Percentiles rank a stretch among this genome's conserved stretches.
These are phyloP conservation scores for Echeneis naucrates DNA, from an alignment of 2,797 vertebrate genomes.

Conservation along the genomic window DNA sequence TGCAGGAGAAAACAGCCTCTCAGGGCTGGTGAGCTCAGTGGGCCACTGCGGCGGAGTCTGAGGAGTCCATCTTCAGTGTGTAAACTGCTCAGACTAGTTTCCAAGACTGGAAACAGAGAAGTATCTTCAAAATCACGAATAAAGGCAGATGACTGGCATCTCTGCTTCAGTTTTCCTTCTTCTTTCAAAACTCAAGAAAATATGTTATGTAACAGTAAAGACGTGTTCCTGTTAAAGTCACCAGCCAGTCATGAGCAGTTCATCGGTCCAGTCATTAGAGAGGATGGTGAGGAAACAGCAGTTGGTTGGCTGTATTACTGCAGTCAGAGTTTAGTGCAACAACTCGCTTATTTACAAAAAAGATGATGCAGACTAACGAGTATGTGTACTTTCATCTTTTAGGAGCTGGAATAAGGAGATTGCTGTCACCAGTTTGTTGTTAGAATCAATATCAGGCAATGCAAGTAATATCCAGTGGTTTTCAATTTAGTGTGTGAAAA, in stretches of 20 bases:
- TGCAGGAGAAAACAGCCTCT: background rate
- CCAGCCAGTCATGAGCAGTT: background rate
- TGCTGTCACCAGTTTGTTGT: background rate
- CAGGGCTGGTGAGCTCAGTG: background rate
- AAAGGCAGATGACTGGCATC: background rate
- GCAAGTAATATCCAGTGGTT: no score
- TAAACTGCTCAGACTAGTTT: background rate
- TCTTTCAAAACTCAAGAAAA: background rate
- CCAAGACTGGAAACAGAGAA: background rate
- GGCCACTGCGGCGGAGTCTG: background rate
- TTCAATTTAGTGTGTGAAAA: no score
- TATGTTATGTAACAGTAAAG: background rate
- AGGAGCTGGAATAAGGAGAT: background rate
- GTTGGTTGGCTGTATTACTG: no score
- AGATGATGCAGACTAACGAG: no score
- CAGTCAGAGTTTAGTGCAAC: no score
- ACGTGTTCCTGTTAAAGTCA: background rate
- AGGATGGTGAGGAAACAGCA: no score
- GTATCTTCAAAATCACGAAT: background rate
- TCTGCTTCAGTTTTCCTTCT: background rate
- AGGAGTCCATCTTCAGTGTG: background rate
- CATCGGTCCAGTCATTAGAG: no score
- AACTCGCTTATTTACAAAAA: no score
- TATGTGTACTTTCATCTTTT: background rate
- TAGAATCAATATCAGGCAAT: background rate